Evolutionary conservation across 1,140 invertebrate genomes (phyloP), one percentile per base, ranked within the genome.

Genomic region (Neodiprion fabricii): DNA sequence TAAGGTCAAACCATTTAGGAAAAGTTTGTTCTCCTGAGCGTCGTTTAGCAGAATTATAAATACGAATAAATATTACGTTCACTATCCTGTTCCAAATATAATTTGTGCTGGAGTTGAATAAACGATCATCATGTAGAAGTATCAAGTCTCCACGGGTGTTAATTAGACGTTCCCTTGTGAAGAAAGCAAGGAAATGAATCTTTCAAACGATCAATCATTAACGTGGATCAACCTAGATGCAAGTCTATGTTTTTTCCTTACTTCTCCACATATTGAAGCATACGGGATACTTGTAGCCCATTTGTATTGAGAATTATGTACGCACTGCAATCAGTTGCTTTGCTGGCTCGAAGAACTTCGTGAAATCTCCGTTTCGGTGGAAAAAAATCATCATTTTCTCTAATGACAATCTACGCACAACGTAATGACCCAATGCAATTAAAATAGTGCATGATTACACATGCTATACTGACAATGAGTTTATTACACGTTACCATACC

Each of bases 21-120:
- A 75, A 78, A 23, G 73, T 61, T 67, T 82, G 82, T 72, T 86
- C 83, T 2, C 84, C 83, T 8, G 82, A 80, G 66, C 79, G 81
- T 5, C 81, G 76, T 49, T 82, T 86, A 12, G 78, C 79, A 4
- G 81, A 78, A 11, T 75, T 82, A 78, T 92, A 91, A 79, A 90
- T 87, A 69, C 89, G 89, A 21, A 95, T 86, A 74, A 95, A 95
- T n/a, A 95, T 82, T 0, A 94, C 91, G 78, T 94, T 94, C 2
- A 95, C 89, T 28, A 95, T 92, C 76, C 92, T 90, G 66, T 93
- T 95, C 95, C 95, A 95, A 9, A 96, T 79, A 78, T 94, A 94
- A 78, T 92, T 89, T 75, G 93, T 86, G n/a, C 92, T 89, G 70
- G 89, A 85, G 21, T 86, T 83, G 73, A 95, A 92, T 0, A 96